Evolutionary conservation across 2,888 invertebrate genomes (phyloP), one percentile per base, ranked within the genome.

Genomic region (Bruchidius siliquastri): DNA sequence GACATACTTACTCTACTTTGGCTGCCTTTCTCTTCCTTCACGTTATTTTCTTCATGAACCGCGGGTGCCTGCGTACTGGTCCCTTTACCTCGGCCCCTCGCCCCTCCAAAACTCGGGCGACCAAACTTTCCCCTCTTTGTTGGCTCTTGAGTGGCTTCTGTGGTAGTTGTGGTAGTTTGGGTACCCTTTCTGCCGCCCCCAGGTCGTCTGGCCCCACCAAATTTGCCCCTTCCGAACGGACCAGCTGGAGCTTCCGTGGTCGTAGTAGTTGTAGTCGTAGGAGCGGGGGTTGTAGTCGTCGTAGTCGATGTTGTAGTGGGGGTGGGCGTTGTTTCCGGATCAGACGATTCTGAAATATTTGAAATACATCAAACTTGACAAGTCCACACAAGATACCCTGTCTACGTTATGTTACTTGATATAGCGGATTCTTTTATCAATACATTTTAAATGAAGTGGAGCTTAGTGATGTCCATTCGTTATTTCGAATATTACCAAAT

Each of bases 221-320:
- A 81, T 78, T 80, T 78, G 20, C 78, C 78, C 6, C 79, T 77
- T 8, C 77, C 77, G 22, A 73, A 74, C n/a, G 71, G 89, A 77
- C 22, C 68, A 21, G 84, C 88, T 13, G 70, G 70, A 2, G 79
- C 75, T 73, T 78, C 79, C 26, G 78, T 80, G 3, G 81, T 89
- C 20, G 83, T 81, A 20, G 83, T 80, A 20, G 83, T 82, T 74
- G 82, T 81, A 2, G 84, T 81, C 3, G 81, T 79, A 2, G 79
- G 76, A 18, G 85, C 82, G 0, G 89, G 88, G 18, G 87, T 82
- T 0, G 88, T 85, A 0, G 88, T 87, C 0, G 88, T 87, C 0
- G 89, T 88, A 0, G 86, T 82, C 0, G 87, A 84, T 0, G 89
- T 85, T 0, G 90, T 86, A 3, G 88, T 87, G 0, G 90, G 87